Conservation (phyloP, 2,888 invertebrate species). For the Blastobasis lacticolella region DNA sequence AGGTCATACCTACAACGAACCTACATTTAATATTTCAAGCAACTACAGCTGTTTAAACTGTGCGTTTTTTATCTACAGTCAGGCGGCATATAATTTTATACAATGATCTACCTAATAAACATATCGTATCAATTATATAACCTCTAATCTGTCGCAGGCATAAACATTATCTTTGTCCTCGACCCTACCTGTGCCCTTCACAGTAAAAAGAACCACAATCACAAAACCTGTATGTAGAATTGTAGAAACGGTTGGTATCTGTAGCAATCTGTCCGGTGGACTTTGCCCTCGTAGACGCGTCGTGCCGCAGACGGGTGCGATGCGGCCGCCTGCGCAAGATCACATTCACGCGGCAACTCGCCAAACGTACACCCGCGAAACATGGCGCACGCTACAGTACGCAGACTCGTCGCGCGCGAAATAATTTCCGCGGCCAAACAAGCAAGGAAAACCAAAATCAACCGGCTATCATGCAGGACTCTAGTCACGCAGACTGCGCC, state of each 20-base stretch:
- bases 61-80: too few species aligned
- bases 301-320: slow-evolving; percentile 6
- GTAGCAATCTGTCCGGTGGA: slow-evolving; percentile 27
- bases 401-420: slow-evolving; percentile 57
- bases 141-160: too few species aligned
- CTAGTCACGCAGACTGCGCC: slow-evolving; percentile 48
- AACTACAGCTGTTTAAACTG: too few species aligned
- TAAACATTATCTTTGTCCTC: too few species aligned
- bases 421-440: slow-evolving; percentile 32
- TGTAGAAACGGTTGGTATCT: background rate
- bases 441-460: slow-evolving; percentile 29
- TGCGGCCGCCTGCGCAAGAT: slow-evolving; percentile 26
- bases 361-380: slow-evolving; percentile 14
- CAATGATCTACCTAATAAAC: too few species aligned
- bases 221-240: background rate
- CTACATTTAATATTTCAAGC: too few species aligned
- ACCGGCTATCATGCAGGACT: slow-evolving; percentile 30
- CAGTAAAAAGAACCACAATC: too few species aligned
- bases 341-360: slow-evolving; percentile 19
- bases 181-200: too few species aligned
- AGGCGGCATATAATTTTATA: too few species aligned
- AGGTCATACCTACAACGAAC: too few species aligned
- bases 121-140: too few species aligned
- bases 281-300: slow-evolving; percentile 37
- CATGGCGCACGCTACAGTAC: slow-evolving; percentile 65